These are phyloP conservation scores for Aphis gossypii DNA, from an alignment of 1,140 invertebrate species.

Conservation along the genomic window DNA sequence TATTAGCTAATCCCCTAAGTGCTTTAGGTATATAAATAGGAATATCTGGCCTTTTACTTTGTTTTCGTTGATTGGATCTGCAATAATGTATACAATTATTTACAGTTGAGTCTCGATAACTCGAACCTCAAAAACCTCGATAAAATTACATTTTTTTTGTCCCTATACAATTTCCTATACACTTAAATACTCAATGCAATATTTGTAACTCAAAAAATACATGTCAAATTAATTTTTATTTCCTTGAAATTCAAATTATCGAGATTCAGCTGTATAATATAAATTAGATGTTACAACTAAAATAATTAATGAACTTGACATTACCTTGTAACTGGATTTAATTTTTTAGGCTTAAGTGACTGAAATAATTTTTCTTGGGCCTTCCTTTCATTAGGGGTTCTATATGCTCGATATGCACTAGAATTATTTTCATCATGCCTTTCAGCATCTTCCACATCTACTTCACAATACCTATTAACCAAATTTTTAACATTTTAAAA, in stretches of 20 bases:
- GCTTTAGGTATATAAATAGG: conserved; percentile 80
- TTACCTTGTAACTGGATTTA: conserved; percentile 26
- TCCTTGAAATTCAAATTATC: no score
- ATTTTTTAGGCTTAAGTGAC: conserved; percentile 17
- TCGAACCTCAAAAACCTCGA: no score
- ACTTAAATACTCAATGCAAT: no score
- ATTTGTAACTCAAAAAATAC: no score
- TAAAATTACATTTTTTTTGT: no score
- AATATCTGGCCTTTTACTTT: conserved; percentile 72
- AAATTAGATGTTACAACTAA: neutral
- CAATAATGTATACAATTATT: neutral
- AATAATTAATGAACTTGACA: neutral
- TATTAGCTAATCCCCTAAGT: conserved; percentile 61
- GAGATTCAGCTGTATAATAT: neutral
- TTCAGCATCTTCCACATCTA: neutral
- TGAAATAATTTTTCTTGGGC: conserved; percentile 37
- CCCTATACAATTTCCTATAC: no score
- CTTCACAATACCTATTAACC: neutral
- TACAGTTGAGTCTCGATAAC: neutral
- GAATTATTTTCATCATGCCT: neutral
- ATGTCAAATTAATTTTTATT: no score
- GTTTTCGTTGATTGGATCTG: conserved; percentile 23
- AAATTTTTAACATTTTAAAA: neutral
- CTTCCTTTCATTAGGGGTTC: conserved; percentile 45
- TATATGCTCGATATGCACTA: conserved; percentile 11